phyloP scores from a whole-genome alignment of 2,797 vertebrate species.

The Eurystomus glaucurus region DNA sequence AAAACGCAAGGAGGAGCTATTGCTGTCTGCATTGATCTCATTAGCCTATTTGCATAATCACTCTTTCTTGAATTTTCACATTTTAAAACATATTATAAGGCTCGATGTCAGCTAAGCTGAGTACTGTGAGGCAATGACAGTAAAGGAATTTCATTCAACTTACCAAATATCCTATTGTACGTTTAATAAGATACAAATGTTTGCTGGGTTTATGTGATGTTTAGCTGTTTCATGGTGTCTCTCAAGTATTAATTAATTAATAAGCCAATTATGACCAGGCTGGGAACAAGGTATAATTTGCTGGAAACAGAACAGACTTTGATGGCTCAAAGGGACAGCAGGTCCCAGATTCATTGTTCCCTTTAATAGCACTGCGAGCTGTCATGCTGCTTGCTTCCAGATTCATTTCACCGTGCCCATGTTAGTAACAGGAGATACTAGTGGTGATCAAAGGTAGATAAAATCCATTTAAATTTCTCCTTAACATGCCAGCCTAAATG shows the following conservation, averaged over 20 bases:
- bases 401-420: not conserved
- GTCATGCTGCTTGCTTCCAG: not conserved
- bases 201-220: not conserved
- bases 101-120: not conserved
- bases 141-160: slow-evolving; percentile 13
- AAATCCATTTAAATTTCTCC: not conserved
- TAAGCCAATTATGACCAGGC: slow-evolving; percentile 32
- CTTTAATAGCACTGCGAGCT: not conserved
- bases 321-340: not conserved
- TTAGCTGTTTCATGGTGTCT: not conserved
- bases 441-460: not conserved
- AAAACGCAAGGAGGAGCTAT: not conserved
- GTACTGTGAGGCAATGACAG: not conserved
- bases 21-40: slow-evolving; percentile 5
- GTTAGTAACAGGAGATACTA: not conserved
- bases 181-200: slow-evolving; percentile 10
- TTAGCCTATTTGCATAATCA: slow-evolving; percentile 37
- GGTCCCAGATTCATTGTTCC: not conserved
- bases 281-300: slow-evolving; percentile 29
- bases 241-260: slow-evolving; percentile 46
- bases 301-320: slow-evolving; percentile 11
- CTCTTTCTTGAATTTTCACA: not conserved
- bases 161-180: not conserved
- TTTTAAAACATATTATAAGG: not conserved
- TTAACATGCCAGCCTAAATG: not conserved